Evolutionary conservation across 1,140 invertebrate genomes (phyloP).

Genomic region (Oryzaephilus surinamensis): DNA sequence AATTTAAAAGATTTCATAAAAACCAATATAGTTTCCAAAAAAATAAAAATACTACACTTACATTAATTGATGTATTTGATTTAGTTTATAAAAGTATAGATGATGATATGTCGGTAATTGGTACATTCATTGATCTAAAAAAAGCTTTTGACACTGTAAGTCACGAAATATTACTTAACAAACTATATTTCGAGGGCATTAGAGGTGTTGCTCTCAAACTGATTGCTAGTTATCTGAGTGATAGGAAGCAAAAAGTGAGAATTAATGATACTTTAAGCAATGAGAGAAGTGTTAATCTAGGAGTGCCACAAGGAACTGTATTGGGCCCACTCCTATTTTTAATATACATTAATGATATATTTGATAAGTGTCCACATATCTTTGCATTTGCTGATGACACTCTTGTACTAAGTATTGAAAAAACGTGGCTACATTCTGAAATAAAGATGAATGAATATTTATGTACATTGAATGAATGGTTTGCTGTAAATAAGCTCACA

Average conservation of each 20-base stretch:
- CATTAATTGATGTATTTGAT: too few relatives aligned
- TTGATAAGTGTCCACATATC: background rate
- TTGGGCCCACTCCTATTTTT: too few relatives aligned
- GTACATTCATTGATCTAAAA: slow-evolving; percentile 6
- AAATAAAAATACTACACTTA: too few relatives aligned
- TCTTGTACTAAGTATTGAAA: background rate
- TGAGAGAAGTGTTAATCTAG: background rate
- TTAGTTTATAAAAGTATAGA: too few relatives aligned
- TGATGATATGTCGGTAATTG: too few relatives aligned
- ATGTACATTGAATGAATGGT: background rate
- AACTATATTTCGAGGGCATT: slow-evolving; percentile 3
- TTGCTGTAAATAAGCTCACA: slow-evolving; percentile 1
- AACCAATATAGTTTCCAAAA: too few relatives aligned
- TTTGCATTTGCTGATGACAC: slow-evolving; percentile 10
- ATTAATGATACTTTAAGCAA: background rate
- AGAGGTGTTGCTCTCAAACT: slow-evolving; percentile 3
- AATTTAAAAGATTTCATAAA: too few relatives aligned
- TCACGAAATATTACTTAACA: slow-evolving; percentile 4
- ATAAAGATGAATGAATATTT: slow-evolving; percentile 1
- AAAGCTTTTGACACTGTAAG: slow-evolving; percentile 11
- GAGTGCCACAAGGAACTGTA: too few relatives aligned
- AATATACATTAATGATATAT: too few relatives aligned
- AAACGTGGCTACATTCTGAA: slow-evolving; percentile 2
- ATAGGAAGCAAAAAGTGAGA: slow-evolving; percentile 7
- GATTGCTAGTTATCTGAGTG: slow-evolving; percentile 1